Base-by-base conservation (phyloP, 2,113 vertebrate species). In the Halichoerus grypus region DNA sequence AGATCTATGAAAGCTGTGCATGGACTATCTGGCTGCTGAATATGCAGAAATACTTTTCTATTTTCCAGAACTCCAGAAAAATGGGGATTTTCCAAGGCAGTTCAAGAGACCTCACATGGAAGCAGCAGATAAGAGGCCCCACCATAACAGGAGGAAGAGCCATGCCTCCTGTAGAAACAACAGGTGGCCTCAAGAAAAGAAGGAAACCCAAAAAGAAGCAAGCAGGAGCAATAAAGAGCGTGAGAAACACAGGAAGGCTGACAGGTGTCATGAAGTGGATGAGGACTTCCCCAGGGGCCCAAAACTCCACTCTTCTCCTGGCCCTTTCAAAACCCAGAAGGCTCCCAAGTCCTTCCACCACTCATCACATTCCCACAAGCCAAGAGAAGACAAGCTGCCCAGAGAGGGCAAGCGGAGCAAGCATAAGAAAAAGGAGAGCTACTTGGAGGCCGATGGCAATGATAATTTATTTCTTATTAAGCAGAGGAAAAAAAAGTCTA, bases 381-480 rank as follows among this genome's bases (percentile, higher is more conserved):
- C 13, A 0, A 57, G 49, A 31, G 42, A 72, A 26, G 97, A 93
- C 46, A 92, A 91, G 59, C n/a, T 88, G 74, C 51, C 88, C 88
- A 95, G 94, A 91, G 81, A 95, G 63, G 49, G 92, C 69, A 98
- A 51, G 91, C 93, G 53, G 91, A 97, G 92, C 91, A 98, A 97
- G 81, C 97, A 94, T 16, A 98, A 93, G 97, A 98, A 93, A 76
- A 98, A 93, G 67, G 96, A 97, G 96, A 97, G 91, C 31, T 81
- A 71, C 7, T 19, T 88, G 65, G 98, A 91, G 36, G 92, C 87
- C 0, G 19, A 28, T 21, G 26, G 7, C 49, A 79, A 9, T 59
- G 99, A 99, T 49, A 98, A 98, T 92, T 98, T 99, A 53, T 98
- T 99, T 86, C 97, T 98, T 33, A 99, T 99, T 96, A 99, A 99